Evolutionary conservation across 2,797 vertebrate species (phyloP).

Genomic region (Taenioides sp.): DNA sequence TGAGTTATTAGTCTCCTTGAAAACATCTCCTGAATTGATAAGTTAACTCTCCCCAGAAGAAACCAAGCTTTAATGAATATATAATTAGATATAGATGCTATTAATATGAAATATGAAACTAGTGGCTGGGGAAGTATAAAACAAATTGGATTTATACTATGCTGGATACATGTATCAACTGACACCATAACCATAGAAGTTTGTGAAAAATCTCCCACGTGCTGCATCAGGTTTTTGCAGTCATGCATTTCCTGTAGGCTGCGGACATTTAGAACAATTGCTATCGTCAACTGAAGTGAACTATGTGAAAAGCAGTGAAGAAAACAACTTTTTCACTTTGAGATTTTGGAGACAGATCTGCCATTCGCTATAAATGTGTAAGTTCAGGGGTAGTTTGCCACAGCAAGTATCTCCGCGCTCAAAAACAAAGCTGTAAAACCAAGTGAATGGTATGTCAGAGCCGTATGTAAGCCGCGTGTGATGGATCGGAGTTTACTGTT

Average conservation of each 20-base stretch:
- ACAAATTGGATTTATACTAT: slow-evolving; percentile 39
- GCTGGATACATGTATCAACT: slow-evolving; percentile 29
- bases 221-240: slow-evolving; percentile 32
- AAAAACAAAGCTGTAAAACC: slow-evolving; percentile 31
- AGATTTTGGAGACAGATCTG: slow-evolving; percentile 29
- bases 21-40: slow-evolving; percentile 58
- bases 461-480: slow-evolving; percentile 28
- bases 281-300: slow-evolving; percentile 20
- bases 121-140: slow-evolving; percentile 31
- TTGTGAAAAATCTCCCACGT: slow-evolving; percentile 25
- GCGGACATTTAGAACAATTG: slow-evolving; percentile 32
- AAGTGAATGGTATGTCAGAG: slow-evolving; percentile 20
- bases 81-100: slow-evolving; percentile 59
- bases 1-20: slow-evolving; percentile 41
- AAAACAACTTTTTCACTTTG: slow-evolving; percentile 36
- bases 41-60: slow-evolving; percentile 45
- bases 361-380: slow-evolving; percentile 32
- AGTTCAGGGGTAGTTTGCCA: slow-evolving; percentile 35
- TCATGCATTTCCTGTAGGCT: slow-evolving; percentile 11
- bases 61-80: slow-evolving; percentile 60
- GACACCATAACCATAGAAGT: slow-evolving; percentile 22
- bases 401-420: slow-evolving; percentile 29
- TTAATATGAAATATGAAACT: slow-evolving; percentile 62
- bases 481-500: slow-evolving; percentile 4
- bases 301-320: slow-evolving; percentile 20